Evolutionary conservation across 2,888 invertebrate genomes (phyloP), one percentile per base, ranked within the genome.

Genomic region (Drosophila meridiana): DNA sequence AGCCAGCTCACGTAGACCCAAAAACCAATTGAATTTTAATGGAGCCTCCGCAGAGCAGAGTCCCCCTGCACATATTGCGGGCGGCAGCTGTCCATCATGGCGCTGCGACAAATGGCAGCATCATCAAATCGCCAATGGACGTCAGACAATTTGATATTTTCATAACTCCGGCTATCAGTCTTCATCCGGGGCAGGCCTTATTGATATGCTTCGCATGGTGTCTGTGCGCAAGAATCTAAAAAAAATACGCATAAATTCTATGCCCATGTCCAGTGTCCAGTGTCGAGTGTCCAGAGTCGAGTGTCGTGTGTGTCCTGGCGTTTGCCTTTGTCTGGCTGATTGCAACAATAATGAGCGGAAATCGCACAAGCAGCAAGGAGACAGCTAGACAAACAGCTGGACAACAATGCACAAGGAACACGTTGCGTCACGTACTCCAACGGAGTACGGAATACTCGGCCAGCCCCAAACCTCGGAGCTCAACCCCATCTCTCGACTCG

Each of bases 11-110:
- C 83, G 90, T 87, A 76, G 43, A 50, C 69, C 43, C 74, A 34
- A 86, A 82, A 82, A 83, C 87, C 85, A 90, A 86, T 90, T 86
- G 85, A 86, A 90, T 90, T 86, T 90, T 80, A 89, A 86, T 90
- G 82, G 77, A 65, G 45, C 48, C 53, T 63, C 56, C 64, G 40
- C 50, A 59, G 6, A 14, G 56, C 38, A 11, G 38, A 20, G 40
- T 40, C 30, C 40, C 6, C n/a, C 3, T 30, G n/a, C 11, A 56
- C 40, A 56, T 7, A 42, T 56, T 20, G 42, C 1, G 14, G 69
- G 78, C 69, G 63, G 63, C 78, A 78, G 73, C 69, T 78, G 82
- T 81, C 73, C 78, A 47, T 77, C 78, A 78, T 78, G 30, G 36
- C 57, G 63, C 59, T 83, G 87, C 80, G 79, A 82, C 79, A 80